phyloP scores from a whole-genome alignment of 2,888 invertebrate genomes.

The Lissocephala sabroskyi region DNA sequence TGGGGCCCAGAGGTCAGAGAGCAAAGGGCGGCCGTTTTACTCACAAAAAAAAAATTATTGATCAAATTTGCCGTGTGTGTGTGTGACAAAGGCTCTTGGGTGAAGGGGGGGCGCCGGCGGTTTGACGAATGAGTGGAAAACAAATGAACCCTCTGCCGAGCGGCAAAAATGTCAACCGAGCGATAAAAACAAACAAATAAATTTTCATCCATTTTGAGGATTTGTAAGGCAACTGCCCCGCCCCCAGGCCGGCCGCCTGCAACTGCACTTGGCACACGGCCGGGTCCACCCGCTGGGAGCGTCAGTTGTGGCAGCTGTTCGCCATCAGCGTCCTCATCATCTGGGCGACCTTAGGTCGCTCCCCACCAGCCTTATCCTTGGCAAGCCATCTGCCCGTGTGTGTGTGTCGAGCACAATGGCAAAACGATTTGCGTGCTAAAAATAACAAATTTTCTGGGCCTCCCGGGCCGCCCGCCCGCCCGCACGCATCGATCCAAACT shows the following conservation, averaged over 20 bases:
- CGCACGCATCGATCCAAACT: constrained; percentile 7
- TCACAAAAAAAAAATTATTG: constrained; percentile 36
- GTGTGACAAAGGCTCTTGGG: background rate
- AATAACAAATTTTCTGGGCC: constrained; percentile 60
- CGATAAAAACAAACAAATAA: background rate
- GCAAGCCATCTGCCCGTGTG: background rate
- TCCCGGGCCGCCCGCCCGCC: too few relatives aligned
- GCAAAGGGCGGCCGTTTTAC: constrained; percentile 1
- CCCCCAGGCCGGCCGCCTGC: too few relatives aligned
- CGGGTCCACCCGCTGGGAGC: too few relatives aligned
- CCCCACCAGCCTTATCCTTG: background rate
- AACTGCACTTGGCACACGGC: too few relatives aligned
- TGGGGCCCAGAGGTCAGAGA: background rate
- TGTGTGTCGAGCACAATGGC: constrained; percentile 27
- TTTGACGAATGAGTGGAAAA: background rate
- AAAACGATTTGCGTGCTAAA: constrained; percentile 62
- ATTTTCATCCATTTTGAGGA: too few relatives aligned
- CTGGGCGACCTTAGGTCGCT: too few relatives aligned
- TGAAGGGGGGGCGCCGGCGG: background rate
- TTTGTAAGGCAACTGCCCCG: too few relatives aligned
- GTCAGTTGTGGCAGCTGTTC: background rate
- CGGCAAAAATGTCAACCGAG: background rate
- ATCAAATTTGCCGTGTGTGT: constrained; percentile 42
- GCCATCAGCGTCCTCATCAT: too few relatives aligned
- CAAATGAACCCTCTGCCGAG: constrained; percentile 1